Conservation (phyloP, 2,888 invertebrate species). For the Drosophila melanosoma region DNA sequence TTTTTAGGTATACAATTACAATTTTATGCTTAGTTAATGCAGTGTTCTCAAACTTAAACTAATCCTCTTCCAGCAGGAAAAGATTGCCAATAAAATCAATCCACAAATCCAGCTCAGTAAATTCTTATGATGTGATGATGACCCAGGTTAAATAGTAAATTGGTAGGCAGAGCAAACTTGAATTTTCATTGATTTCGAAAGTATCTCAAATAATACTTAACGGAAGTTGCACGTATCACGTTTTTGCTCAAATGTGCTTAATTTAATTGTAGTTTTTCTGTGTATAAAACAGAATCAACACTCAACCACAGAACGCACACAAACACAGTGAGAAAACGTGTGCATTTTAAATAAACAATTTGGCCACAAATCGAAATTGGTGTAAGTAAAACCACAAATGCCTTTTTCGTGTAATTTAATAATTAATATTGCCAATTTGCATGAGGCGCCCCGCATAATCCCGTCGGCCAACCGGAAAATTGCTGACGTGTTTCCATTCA, state of each 20-base stretch:
- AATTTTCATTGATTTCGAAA: neutral
- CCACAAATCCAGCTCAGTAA: too few species aligned
- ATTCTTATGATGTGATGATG: neutral
- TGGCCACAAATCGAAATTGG: slow-evolving; percentile 55
- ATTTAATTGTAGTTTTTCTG: neutral
- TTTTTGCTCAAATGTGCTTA: neutral
- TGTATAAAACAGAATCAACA: neutral
- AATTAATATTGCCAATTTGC: slow-evolving; percentile 81
- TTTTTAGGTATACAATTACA: accelerated
- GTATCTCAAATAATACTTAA: neutral
- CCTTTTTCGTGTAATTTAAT: slow-evolving; percentile 76
- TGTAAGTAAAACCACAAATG: slow-evolving; percentile 61
- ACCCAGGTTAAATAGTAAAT: neutral
- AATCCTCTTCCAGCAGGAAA: too few species aligned
- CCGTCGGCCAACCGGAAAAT: slow-evolving; percentile 35
- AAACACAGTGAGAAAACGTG: neutral
- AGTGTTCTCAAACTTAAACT: too few species aligned
- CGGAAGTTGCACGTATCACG: neutral
- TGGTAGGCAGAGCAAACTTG: neutral
- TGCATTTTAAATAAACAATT: neutral
- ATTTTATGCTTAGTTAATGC: too few species aligned
- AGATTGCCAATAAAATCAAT: too few species aligned
- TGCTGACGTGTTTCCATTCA: slow-evolving; percentile 49
- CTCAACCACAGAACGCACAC: neutral
- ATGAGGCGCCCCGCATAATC: slow-evolving; percentile 60